Evolutionary conservation across 1,140 invertebrate species (phyloP), one percentile per base, ranked within the genome.

Genomic region (Yoshiicerus persimilis): DNA sequence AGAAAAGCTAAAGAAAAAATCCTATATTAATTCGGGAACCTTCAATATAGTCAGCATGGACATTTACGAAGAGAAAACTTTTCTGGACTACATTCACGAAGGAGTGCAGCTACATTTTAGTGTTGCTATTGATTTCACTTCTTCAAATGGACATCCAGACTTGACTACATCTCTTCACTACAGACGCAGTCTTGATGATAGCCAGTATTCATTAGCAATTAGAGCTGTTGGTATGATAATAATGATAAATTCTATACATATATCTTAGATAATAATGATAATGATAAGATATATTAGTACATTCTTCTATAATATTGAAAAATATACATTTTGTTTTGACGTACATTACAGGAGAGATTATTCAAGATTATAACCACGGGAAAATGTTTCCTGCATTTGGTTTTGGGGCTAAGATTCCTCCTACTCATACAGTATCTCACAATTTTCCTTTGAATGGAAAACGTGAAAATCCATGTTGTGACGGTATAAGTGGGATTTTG

Each of bases 41-140:
- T 66, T 91, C 32, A 90, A 89, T 34, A 77, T 92, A 2, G 89
- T 90, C 25, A 87, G 80, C 23, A 34, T 89, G 9, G 47, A 84
- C 20, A 80, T 90, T 20, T 80, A 89, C 30, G 85, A 89, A 64
- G 87, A 90, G 36, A 87, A 88, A 36, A 85, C 90, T 16, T 89
- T 88, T 25, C 39, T 89, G 70, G 89, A 90, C 90, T 92, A 64
- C 91, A 92, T 89, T 91, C 92, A 92, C 92, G 86, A 93, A 90
- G 94, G 94, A 56, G 94, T 93, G 8, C 92, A 95, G 91, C 91
- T 95, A 13, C 93, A 95, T 91, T 95, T 94, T 90, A 94, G 94
- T n/a, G 93, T 95, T 86, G 94, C 94, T 20, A 92, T 95, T 39
- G 95, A 95, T 91, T 95, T 95, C 90, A 95, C 95, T 16, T 93